Evolutionary conservation across 2,888 invertebrate species (phyloP).

Genomic region (Ochropacha duplaris): DNA sequence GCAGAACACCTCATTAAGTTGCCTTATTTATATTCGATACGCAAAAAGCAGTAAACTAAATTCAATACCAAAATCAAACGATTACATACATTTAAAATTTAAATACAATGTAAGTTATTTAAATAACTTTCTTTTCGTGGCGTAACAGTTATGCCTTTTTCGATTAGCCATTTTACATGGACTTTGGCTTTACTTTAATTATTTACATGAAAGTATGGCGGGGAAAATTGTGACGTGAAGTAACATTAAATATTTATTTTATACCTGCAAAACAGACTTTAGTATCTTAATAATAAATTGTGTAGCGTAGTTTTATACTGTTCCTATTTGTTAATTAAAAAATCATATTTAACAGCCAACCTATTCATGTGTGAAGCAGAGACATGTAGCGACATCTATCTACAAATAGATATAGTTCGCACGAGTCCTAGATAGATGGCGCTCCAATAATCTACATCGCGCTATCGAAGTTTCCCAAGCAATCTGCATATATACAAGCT

Average conservation of each 20-base stretch:
- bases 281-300: neutral
- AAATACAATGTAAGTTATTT: neutral
- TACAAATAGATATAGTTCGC: no score
- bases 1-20: neutral
- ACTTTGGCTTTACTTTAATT: neutral
- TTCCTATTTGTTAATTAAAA: no score
- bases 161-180: neutral
- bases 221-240: neutral
- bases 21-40: neutral
- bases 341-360: no score
- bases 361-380: neutral
- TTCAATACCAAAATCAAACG: neutral
- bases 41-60: neutral
- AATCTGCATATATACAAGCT: no score
- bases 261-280: neutral
- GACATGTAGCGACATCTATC: no score
- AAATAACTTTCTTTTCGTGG: constrained; percentile 9
- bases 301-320: neutral
- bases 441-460: no score
- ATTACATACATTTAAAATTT: neutral
- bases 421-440: no score
- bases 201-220: neutral
- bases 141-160: neutral
- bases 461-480: no score
- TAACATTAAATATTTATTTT: neutral